A percentile compares a stretch with the other conserved stretches of the same genome.
Conservation (phyloP, 2,113 vertebrate genomes). For the Burhinus oedicnemus region DNA sequence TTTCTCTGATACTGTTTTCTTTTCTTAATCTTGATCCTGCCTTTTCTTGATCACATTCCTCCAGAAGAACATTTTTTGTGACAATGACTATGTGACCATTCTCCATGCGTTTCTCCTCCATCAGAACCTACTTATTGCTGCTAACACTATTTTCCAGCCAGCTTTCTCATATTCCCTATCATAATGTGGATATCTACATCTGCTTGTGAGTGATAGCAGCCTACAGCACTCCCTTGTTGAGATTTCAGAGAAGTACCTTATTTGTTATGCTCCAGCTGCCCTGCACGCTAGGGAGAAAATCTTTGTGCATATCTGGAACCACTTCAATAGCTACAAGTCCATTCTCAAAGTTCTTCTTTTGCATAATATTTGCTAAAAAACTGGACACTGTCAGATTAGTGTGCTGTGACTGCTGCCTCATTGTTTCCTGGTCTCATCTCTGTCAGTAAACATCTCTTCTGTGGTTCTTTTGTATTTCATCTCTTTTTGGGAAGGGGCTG, state of each 20-base stretch:
- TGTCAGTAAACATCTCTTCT: neutral
- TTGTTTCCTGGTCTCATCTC: neutral
- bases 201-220: neutral
- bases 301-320: neutral
- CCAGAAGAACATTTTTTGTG: neutral
- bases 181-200: neutral
- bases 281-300: neutral
- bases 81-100: neutral
- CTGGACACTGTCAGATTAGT: neutral
- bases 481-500: neutral
- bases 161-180: neutral
- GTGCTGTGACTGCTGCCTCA: neutral
- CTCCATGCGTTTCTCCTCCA: neutral
- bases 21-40: neutral
- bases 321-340: neutral
- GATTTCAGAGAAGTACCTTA: neutral
- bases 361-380: neutral
- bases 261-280: neutral
- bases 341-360: neutral
- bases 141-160: neutral
- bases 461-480: neutral
- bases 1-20: neutral
- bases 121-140: neutral
- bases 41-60: neutral
- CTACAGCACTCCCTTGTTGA: neutral